Conservation (phyloP, 2,888 invertebrate genomes). For the Drepanosiphum platanoidis region DNA sequence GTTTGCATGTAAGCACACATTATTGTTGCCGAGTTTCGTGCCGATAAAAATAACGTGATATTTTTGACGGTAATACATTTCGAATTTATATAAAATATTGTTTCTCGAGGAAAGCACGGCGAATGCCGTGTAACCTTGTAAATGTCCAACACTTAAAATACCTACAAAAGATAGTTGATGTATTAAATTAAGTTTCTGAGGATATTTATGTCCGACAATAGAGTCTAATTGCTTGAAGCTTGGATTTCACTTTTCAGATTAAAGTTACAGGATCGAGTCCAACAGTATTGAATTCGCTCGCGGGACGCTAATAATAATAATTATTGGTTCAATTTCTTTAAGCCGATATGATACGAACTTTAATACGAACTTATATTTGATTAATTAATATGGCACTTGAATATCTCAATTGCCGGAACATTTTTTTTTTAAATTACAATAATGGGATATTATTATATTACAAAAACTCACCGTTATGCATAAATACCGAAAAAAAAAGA, state of each 20-base stretch:
- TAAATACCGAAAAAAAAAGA: background rate
- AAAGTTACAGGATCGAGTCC: background rate
- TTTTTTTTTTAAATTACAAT: too few species aligned
- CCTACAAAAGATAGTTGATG: background rate
- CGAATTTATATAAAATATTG: background rate
- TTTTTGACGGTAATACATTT: background rate
- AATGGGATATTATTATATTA: too few species aligned
- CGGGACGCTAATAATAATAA: background rate
- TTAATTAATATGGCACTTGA: too few species aligned
- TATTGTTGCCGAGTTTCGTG: too few species aligned
- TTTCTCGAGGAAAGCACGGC: background rate
- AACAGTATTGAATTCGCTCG: background rate
- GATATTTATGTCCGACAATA: conserved; percentile 20
- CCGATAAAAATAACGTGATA: background rate
- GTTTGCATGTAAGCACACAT: too few species aligned
- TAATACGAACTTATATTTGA: background rate
- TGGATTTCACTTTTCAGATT: conserved; percentile 23
- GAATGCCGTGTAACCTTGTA: background rate
- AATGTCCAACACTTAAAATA: background rate
- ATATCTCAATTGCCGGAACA: too few species aligned
- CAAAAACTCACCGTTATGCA: too few species aligned
- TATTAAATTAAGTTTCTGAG: background rate
- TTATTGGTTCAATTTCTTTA: conserved; percentile 1
- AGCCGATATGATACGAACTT: background rate
- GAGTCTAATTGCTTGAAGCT: background rate